Base-by-base conservation (phyloP, 2,888 invertebrate species). In the Plagiodera versicolora region DNA sequence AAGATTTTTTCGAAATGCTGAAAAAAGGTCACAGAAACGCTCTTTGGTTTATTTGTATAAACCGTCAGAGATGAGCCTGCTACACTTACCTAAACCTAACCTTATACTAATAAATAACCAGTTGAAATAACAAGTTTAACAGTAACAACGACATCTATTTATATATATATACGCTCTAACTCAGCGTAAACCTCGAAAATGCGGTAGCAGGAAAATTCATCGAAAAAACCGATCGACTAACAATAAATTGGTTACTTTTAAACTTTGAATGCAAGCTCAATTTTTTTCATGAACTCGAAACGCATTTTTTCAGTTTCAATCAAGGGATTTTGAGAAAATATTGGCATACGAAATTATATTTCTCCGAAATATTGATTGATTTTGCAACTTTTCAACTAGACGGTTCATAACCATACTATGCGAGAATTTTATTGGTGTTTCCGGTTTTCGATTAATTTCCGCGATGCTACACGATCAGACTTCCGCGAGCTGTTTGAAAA, bases 31-130 rank as follows among this genome's bases (percentile, higher is more conserved):
- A 56, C n/a, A 53, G 19, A 35, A 24, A 48, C 16, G 45, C 56
- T 58, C 52, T 44, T 46, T 20, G 58, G 61, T 63, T 63, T 61
- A 61, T 56, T n/a, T 65, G 63, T 61, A 65, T 65, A 65, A 65
- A 65, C 63, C 59, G 45, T 24, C 39, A 59, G 48, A 59, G 30
- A 44, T 48, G 18, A 46, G 48, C 44, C 35, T 17, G 19, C 52
- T 45, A 32, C 60, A 58, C 58, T 50, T 64, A 62, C 56, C 32
- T 63, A 57, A 65, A 59, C 46, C 60, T 60, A 60, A 66, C 63
- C 60, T 65, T 63, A 63, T 45, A 17, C 61, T 60, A 58, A 60
- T 60, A 48, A 52, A 66, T 54, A 63, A 64, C 51, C 28, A 61
- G 55, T 56, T 56, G 55, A 58, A 49, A 56, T 54, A 63, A 66